Conservation (phyloP, 2,113 vertebrate genomes). For the Phalacrocorax aristotelis region DNA sequence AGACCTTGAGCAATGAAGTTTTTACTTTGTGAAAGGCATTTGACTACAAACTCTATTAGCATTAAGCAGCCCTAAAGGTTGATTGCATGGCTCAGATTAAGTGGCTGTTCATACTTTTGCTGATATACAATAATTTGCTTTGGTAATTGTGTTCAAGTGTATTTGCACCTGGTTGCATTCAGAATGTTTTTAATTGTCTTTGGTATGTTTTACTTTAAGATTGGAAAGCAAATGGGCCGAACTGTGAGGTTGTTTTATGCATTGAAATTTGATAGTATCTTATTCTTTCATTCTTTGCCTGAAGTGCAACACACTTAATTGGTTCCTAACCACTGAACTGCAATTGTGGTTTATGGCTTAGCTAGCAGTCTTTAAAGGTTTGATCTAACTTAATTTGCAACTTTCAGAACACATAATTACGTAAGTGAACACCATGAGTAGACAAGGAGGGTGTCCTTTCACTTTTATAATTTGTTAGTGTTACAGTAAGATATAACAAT, state of each 20-base stretch:
- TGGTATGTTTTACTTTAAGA: neutral
- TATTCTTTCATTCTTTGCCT: constrained; percentile 12
- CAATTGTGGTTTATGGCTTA: constrained; percentile 19
- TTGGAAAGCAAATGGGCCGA: neutral
- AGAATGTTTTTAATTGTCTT: constrained; percentile 26
- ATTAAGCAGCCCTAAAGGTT: neutral
- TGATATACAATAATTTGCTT: constrained; percentile 9
- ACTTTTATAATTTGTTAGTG: neutral
- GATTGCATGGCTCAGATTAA: constrained; percentile 8
- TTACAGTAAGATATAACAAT: neutral
- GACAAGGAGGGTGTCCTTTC: neutral
- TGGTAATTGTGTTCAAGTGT: neutral
- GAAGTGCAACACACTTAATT: constrained; percentile 2
- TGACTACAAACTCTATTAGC: neutral
- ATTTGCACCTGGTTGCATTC: constrained; percentile 33
- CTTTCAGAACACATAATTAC: neutral
- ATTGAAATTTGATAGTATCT: neutral
- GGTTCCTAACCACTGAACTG: constrained; percentile 16
- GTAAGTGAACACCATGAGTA: neutral
- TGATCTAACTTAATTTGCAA: neutral
- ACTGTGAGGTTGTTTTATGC: neutral
- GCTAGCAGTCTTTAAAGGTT: constrained; percentile 12
- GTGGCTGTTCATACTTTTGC: neutral
- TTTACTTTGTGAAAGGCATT: neutral
- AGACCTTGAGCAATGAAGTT: neutral